Evolutionary conservation across 2,113 vertebrate genomes (phyloP), one percentile per base, ranked within the genome.

Genomic region (Laticauda laticaudata): DNA sequence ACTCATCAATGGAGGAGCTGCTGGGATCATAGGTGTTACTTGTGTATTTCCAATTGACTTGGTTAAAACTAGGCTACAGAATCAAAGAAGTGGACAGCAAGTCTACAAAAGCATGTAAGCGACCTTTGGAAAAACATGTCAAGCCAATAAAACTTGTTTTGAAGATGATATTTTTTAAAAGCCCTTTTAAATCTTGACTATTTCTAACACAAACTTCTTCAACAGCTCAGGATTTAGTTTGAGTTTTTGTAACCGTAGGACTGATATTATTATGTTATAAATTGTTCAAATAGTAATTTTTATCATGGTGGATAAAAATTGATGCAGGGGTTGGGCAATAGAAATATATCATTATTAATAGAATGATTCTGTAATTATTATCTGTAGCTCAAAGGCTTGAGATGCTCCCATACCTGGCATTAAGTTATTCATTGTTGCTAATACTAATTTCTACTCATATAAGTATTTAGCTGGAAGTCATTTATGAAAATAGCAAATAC

Each of bases 21-120:
- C 98, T 57, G 98, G 98, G 88, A 97, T 98, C 86, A 98, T 98
- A 4, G 98, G 98, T 86, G 98, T 98, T 91, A 98, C 98, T 92
- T 98, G 98, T 95, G 98, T 98, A 94, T 98, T 98, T 92, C 98
- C 98, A 48, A 97, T 98, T 6, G 98, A 98, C 93, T 97, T 98
- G 92, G 98, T 98, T 93, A 98, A 98, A 95, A 98, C 98, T 23
- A 97, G 98, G 29, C 93, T 98, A 89, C 98, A 98, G 96, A 98
- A 98, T 96, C 98, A 98, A 89, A 97, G 98, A 93, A 97, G 94
- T 2, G 98, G 97, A 55, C 98, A 98, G 94, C 97, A 96, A 92
- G 94, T 98, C 45, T 98, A 98, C 96, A 98, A 93, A 93, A 98
- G 95, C 97, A 98, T 98, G 98, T 98, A 95, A 94, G 97, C 96